Evolutionary conservation across 2,113 vertebrate genomes (phyloP).

Genomic region (Ploceus nigricollis): DNA sequence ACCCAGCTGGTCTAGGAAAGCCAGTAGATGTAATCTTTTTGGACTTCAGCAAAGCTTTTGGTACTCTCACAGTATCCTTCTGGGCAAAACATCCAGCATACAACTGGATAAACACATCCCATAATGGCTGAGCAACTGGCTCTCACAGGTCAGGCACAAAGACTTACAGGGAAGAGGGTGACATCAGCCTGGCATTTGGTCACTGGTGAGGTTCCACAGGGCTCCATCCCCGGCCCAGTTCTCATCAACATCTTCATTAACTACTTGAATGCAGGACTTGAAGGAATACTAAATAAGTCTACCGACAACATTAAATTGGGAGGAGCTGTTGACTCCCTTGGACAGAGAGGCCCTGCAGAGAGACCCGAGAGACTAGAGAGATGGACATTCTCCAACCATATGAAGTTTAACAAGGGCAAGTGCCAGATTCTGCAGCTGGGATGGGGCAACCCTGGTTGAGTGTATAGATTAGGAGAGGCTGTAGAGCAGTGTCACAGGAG

Average conservation of each 20-base stretch:
- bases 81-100: neutral
- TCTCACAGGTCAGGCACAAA: neutral
- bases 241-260: neutral
- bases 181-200: neutral
- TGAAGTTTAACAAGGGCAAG: neutral
- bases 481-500: neutral
- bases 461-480: neutral
- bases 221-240: too few relatives aligned
- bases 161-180: fast-evolving
- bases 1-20: neutral
- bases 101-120: neutral
- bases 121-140: neutral
- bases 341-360: neutral
- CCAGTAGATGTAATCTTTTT: neutral
- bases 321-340: fast-evolving
- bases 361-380: fast-evolving
- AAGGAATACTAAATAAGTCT: neutral
- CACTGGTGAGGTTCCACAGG: neutral
- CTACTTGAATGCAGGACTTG: fast-evolving
- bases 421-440: neutral
- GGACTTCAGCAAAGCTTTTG: neutral
- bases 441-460: neutral
- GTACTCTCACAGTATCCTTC: neutral
- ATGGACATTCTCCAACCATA: neutral
- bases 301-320: fast-evolving